Evolutionary conservation across 2,888 invertebrate genomes (phyloP).

Genomic region (Anodontia alba): DNA sequence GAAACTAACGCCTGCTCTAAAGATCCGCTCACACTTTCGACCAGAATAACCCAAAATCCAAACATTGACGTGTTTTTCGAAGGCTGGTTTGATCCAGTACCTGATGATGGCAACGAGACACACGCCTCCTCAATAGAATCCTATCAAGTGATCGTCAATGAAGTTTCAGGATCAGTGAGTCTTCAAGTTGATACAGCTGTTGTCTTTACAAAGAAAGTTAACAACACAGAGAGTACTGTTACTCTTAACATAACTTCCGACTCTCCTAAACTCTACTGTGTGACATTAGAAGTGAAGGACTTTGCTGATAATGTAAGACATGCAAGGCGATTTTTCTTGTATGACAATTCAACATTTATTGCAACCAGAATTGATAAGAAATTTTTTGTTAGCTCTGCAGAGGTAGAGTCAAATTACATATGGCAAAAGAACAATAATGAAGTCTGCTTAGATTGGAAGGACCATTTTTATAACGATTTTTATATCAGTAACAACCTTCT

Average conservation of each 20-base stretch:
- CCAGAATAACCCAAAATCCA: conserved; percentile 31
- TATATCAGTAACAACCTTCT: conserved; percentile 39
- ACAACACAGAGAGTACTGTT: not conserved
- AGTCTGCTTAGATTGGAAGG: conserved; percentile 55
- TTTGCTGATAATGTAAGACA: conserved; percentile 45
- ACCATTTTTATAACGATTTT: conserved; percentile 50
- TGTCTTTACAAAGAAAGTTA: not conserved
- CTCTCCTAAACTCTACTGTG: conserved; percentile 47
- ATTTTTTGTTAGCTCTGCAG: conserved; percentile 49
- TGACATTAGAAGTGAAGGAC: conserved; percentile 49
- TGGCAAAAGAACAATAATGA: conserved; percentile 60
- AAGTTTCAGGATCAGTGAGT: conserved; percentile 14
- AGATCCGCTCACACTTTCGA: conserved; percentile 45
- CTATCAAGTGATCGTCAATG: conserved; percentile 40
- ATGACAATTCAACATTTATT: conserved; percentile 52
- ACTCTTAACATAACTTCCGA: not conserved
- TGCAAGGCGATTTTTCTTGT: conserved; percentile 54
- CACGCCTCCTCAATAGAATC: conserved; percentile 57
- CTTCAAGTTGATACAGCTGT: conserved; percentile 9
- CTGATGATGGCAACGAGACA: conserved; percentile 13
- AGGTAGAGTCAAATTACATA: conserved; percentile 27
- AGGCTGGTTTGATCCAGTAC: conserved; percentile 63
- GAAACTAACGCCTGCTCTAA: conserved; percentile 16
- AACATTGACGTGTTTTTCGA: conserved; percentile 34
- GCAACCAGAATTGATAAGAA: conserved; percentile 3